Base-by-base conservation (phyloP, 2,888 invertebrate genomes). In the Autographa pulchrina region DNA sequence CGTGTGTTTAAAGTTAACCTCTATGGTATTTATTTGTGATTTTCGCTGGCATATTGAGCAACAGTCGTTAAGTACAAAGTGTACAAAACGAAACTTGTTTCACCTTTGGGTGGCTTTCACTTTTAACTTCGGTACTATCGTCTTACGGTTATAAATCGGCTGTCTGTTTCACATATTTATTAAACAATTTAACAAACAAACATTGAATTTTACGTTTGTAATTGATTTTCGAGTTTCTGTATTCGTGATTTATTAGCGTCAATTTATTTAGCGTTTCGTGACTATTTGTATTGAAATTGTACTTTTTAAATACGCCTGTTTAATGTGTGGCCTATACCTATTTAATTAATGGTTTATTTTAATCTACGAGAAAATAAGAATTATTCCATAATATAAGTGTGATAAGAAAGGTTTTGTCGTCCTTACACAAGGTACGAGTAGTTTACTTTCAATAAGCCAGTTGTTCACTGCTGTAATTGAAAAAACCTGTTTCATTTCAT, bases 31-130 rank as follows among this genome's bases (percentile, higher is more conserved):
- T 41, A 61, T 68, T 74, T 63, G 70, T 68, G 62, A 80, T 68
- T 64, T 68, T 63, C 41, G 59, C 43, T n/a, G 35, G 63, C 60
- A 52, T 61, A 77, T 81, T 81, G 67, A 77, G 79, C 68, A 77
- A 78, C 38, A 62, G 67, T 43, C 59, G 61, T 48, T 70, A 69
- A 43, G 71, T 71, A 58, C 18, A 65, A 48, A 63, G 63, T 32
- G 43, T 64, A 61, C 41, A 83, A 82, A 90, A 89, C 88, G 89
- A 81, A 87, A 90, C 90, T 74, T 86, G 89, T 82, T 85, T 79
- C 65, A 68, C 70, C 56, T 67, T 66, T 74, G 74, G 66, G 70
- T 70, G 67, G 72, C 89, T 90, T 90, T 90, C 90, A 88, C 90
- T 90, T 90, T 88, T 86, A 48, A 48, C 48, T 48, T 72, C 81